Evolutionary conservation across 1,140 invertebrate genomes (phyloP).

Genomic region (Drosophila pectinifera): DNA sequence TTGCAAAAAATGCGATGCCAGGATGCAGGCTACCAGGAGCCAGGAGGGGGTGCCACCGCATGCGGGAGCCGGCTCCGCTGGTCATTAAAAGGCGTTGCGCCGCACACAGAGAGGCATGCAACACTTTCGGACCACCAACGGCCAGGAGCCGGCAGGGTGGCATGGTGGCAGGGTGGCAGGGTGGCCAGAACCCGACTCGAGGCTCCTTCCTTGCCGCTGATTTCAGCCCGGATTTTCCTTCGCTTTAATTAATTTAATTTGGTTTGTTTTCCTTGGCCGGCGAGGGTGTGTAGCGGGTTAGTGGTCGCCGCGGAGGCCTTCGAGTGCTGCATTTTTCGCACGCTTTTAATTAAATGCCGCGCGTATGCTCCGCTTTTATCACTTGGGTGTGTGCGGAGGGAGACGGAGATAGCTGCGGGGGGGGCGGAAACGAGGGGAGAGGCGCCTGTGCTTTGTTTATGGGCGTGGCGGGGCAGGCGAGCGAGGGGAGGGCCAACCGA

Average conservation of each 20-base stretch:
- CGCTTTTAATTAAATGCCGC: slow-evolving; percentile 76
- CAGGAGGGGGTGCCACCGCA: slow-evolving; percentile 17
- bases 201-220: slow-evolving; percentile 49
- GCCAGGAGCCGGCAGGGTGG: too few species aligned
- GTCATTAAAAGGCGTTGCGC: slow-evolving; percentile 61
- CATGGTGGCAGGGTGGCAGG: too few species aligned
- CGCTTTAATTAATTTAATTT: slow-evolving; percentile 82
- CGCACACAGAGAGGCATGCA: slow-evolving; percentile 43
- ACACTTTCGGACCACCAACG: slow-evolving; percentile 28
- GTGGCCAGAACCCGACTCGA: too few species aligned
- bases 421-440: too few species aligned
- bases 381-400: slow-evolving; percentile 10
- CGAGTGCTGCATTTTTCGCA: slow-evolving; percentile 74
- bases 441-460: slow-evolving; percentile 31
- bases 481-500: slow-evolving; percentile 11
- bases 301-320: slow-evolving; percentile 7
- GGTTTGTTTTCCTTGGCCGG: slow-evolving; percentile 34
- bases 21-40: not conserved
- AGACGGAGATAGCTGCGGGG: not conserved
- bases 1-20: slow-evolving; percentile 69
- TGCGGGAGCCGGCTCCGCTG: slow-evolving; percentile 14
- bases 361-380: slow-evolving; percentile 53
- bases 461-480: slow-evolving; percentile 30
- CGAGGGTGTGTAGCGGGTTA: slow-evolving; percentile 5
- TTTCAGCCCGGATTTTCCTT: slow-evolving; percentile 52